phyloP scores from a whole-genome alignment of 2,888 invertebrate species.

The Nomada fabriciana region DNA sequence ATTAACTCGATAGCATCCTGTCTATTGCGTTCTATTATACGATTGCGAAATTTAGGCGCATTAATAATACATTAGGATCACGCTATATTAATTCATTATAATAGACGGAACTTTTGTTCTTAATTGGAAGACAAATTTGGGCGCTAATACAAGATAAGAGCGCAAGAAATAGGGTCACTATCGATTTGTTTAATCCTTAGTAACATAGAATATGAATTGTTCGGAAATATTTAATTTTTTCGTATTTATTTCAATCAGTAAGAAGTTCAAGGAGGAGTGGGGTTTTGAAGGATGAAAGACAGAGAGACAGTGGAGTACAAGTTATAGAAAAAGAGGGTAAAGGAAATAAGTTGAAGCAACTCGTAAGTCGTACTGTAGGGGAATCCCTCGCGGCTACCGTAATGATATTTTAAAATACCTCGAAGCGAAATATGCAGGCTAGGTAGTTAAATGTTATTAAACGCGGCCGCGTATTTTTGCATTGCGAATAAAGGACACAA shows the following conservation, averaged over 20 bases:
- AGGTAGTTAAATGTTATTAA: constrained; percentile 1
- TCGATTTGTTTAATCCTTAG: not conserved
- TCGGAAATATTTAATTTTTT: not conserved
- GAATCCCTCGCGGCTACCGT: not conserved
- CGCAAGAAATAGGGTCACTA: not conserved
- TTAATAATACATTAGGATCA: not conserved
- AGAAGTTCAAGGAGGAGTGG: not conserved
- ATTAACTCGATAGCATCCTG: not conserved
- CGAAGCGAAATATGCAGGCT: constrained; percentile 3
- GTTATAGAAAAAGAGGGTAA: constrained; percentile 2
- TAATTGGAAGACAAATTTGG: too few species aligned
- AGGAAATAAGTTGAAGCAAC: not conserved
- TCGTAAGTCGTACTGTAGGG: not conserved
- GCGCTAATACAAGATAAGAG: not conserved
- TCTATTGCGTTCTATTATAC: not conserved
- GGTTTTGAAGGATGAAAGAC: not conserved
- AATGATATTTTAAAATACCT: not conserved
- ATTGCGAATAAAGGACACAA: not conserved
- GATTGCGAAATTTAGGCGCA: not conserved
- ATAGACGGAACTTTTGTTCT: too few species aligned
- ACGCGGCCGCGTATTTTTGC: not conserved
- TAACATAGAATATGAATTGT: too few species aligned
- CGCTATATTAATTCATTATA: too few species aligned
- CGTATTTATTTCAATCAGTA: not conserved
- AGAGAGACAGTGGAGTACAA: not conserved